A percentile compares a stretch with the other conserved stretches of the same genome.
phyloP scores from a whole-genome alignment of 2,113 vertebrate species.

The Spheniscus mendiculus region DNA sequence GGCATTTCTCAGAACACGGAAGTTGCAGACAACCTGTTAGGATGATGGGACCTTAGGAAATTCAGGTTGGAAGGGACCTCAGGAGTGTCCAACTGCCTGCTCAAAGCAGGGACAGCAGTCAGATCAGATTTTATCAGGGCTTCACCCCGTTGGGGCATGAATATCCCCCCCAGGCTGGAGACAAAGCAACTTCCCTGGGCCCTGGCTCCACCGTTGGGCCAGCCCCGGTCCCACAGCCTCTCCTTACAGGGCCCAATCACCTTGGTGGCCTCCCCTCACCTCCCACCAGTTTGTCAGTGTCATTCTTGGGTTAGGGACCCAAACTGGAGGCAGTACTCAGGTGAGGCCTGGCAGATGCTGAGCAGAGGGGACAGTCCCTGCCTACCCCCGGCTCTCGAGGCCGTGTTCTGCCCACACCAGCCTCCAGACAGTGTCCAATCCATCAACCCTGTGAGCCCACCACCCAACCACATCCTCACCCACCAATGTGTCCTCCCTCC shows the following conservation, averaged over 20 bases:
- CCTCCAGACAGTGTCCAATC: background rate
- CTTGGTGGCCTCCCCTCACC: background rate
- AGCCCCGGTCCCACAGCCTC: background rate
- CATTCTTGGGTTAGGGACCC: background rate
- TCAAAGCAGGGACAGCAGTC: background rate
- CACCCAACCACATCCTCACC: background rate
- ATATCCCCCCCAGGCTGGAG: background rate
- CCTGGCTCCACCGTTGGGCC: background rate
- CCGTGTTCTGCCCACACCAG: background rate
- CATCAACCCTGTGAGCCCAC: background rate
- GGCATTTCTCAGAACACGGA: background rate
- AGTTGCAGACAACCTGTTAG: background rate
- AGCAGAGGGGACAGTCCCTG: background rate
- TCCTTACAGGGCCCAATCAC: accelerated
- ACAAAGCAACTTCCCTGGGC: accelerated
- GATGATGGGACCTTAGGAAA: background rate
- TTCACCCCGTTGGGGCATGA: accelerated
- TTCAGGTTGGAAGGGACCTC: background rate
- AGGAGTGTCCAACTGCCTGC: background rate
- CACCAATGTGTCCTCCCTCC: accelerated
- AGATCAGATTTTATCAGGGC: background rate
- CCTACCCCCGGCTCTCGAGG: background rate
- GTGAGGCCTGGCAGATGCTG: background rate
- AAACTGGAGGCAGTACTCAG: background rate
- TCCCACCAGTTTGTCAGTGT: background rate